These are phyloP conservation scores for Polymixis flavicincta DNA, from an alignment of 2,888 invertebrate species.

Conservation along the genomic window DNA sequence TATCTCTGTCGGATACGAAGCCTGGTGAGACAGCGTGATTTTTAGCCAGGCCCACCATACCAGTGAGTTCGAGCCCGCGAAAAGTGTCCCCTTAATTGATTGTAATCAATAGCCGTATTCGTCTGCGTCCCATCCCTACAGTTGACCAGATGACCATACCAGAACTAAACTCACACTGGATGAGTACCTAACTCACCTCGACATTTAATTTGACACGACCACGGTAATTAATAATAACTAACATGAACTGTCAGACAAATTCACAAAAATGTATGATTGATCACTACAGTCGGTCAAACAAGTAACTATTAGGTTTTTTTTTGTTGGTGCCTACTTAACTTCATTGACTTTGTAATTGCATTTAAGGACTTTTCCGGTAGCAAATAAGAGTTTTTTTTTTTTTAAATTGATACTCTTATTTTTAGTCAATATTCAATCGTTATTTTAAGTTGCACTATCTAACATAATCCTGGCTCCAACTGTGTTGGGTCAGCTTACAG, in stretches of 20 bases:
- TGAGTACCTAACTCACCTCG: conserved; percentile 69
- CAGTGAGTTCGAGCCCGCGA: too few relatives aligned
- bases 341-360: background rate
- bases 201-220: conserved; percentile 68
- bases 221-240: conserved; percentile 65
- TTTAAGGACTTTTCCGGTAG: background rate
- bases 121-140: conserved; percentile 20
- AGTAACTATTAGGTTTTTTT: background rate
- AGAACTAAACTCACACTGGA: conserved; percentile 51
- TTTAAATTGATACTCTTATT: background rate
- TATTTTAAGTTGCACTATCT: background rate
- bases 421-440: background rate
- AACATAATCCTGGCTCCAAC: background rate
- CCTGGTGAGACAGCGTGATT: too few relatives aligned
- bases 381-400: background rate
- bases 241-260: conserved; percentile 59
- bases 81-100: too few relatives aligned
- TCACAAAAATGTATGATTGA: conserved; percentile 65
- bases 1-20: too few relatives aligned
- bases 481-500: background rate
- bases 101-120: too few relatives aligned
- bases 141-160: conserved; percentile 21
- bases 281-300: conserved; percentile 50
- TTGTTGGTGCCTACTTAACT: background rate
- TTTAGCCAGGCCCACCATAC: too few relatives aligned